Base-by-base conservation (phyloP, 2,888 invertebrate species). In the Euzetes globulus region DNA sequence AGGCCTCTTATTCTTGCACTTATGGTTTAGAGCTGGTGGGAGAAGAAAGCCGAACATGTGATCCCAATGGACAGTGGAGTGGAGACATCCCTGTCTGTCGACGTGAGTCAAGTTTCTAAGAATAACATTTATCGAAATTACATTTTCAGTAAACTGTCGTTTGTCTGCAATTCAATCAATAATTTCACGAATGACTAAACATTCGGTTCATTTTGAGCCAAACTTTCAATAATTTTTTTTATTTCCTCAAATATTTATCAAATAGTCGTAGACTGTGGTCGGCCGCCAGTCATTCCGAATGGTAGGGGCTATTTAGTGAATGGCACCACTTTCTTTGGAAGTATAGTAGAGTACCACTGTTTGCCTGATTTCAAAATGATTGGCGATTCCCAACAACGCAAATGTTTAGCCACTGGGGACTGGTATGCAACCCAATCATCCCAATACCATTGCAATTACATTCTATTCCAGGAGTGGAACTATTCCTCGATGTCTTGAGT, bases 321-420 rank as follows among this genome's bases (percentile, higher is more conserved):
- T 81, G 89, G 90, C 71, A 89, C 91, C 0, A 92, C 91, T 0
- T 85, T 88, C 0, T 94, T 90, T 82, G 91, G 90, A 41, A 91
- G 91, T 73, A 89, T 91, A 0, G 89, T 92, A 0, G 94, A 94
- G 81, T 94, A 94, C 82, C 92, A 93, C 81, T 94, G 94, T 81
- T 83, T 93, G 75, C 93, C 92, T 2, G 90, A 90, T 79, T 92
- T 87, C 84, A 90, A 90, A 81, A 77, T 79, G 76, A 77, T 79
- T 1, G 79, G 79, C 0, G 77, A 78, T 1, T 71, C 78, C 3
- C 74, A 68, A 50, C 27, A 77, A 22, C 17, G 79, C 17, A 76
- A 72, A 1, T 79, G 79, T 58, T 72, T 76, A 11, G 76, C 76
- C 13, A 75, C 72, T 3, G 79, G 79, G 41, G 77, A 74, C 22